Base-by-base conservation (phyloP, 2,797 vertebrate species). In the Eulemur albifrons region DNA sequence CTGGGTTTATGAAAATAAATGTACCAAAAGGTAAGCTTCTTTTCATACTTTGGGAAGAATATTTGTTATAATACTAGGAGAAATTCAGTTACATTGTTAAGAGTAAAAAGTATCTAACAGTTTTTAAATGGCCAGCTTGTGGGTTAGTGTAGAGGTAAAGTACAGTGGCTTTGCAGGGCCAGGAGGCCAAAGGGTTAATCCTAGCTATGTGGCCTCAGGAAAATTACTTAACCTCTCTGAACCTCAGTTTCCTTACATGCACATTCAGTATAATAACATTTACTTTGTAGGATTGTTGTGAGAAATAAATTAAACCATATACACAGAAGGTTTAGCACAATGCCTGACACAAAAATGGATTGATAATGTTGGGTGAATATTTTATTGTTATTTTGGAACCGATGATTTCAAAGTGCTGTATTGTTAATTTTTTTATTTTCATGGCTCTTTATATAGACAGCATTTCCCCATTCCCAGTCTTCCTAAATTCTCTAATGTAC, bases 401-500 rank as follows among this genome's bases (percentile, higher is more conserved):
- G 3, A 17, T 69, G 27, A 43, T 89, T 73, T 61, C 54, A 61
- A 65, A 57, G 4, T 77, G 32, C 48, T 67, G 32, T 45, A 45
- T 73, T 76, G 9, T 30, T 88, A 7, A 8, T 52, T 70, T 52
- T 61, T n/a, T 65, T 90, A 17, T 48, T 54, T 80, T 32, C 69
- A 70, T 54, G 40, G 17, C 15, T 80, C 40, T 92, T 18, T 79
- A 3, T 32, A 18, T 59, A 86, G 10, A 50, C 15, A 48, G 13
- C 2, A 63, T 80, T 69, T 87, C 63, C 52, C 52, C 6, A 23
- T 15, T 61, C 57, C 25, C 48, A 10, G 1, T 18, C 54, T 20
- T 81, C 65, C 63, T 96, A 90, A 50, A 38, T 97, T 95, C 84
- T 38, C 81, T 96, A 92, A 76, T 12, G 57, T 20, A 7, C 8